Percentiles rank a stretch among this genome's conserved stretches.
phyloP scores from a whole-genome alignment of 2,888 invertebrate species.

The Zaprionus obscuricornis region DNA sequence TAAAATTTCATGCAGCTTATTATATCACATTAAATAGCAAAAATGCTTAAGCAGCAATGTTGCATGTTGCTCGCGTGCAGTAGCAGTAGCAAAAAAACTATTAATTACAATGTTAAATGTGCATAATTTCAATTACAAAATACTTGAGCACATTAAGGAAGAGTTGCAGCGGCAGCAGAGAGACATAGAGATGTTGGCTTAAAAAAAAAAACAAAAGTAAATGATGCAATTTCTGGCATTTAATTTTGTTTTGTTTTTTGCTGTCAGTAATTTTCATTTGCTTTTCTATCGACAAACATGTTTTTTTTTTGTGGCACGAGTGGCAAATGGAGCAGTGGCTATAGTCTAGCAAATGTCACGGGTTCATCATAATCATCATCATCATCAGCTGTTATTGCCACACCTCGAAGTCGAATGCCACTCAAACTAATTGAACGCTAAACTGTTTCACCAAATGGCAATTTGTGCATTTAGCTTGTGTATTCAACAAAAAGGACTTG shows the following conservation, averaged over 20 bases:
- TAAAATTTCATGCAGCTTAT: slow-evolving; percentile 68
- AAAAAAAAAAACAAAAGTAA: slow-evolving; percentile 8
- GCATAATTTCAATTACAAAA: slow-evolving; percentile 74
- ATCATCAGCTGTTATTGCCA: no score
- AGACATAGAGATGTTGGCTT: not conserved
- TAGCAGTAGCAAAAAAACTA: slow-evolving; percentile 23
- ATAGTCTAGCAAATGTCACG: slow-evolving; percentile 12
- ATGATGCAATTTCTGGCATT: slow-evolving; percentile 45
- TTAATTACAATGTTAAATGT: slow-evolving; percentile 50
- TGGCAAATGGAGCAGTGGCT: not conserved
- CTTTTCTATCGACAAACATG: slow-evolving; percentile 23
- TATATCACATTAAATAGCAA: slow-evolving; percentile 60
- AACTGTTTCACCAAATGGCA: slow-evolving; percentile 61
- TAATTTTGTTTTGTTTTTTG: no score
- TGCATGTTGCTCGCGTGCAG: slow-evolving; percentile 56
- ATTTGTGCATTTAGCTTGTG: slow-evolving; percentile 62
- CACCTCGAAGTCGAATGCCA: slow-evolving; percentile 49
- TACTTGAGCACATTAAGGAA: no score
- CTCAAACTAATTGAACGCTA: slow-evolving; percentile 72
- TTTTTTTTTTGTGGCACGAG: no score
- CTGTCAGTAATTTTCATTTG: slow-evolving; percentile 21
- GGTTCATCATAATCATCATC: slow-evolving; percentile 5
- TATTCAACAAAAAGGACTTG: slow-evolving; percentile 49
- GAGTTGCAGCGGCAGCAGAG: not conserved
- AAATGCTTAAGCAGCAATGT: slow-evolving; percentile 2